phyloP scores from a whole-genome alignment of 2,797 vertebrate species.

The Dipus sagitta region DNA sequence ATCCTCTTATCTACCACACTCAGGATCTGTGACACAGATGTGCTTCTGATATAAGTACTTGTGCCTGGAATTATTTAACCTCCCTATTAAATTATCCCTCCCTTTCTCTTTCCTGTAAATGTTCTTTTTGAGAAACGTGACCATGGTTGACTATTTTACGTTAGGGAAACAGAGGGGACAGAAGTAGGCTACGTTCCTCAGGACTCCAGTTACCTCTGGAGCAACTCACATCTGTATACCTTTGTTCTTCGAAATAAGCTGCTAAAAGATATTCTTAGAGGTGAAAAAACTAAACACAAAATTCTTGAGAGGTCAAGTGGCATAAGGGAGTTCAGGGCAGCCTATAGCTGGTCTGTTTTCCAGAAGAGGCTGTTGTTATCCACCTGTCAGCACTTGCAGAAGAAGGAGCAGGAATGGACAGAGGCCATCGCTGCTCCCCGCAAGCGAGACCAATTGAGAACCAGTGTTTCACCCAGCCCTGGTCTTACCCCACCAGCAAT shows the following conservation, averaged over 20 bases:
- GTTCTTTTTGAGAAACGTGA: slow-evolving; percentile 17
- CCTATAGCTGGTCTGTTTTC: neutral
- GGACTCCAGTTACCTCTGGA: neutral
- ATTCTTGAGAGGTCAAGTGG: neutral
- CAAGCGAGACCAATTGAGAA: neutral
- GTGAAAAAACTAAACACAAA: neutral
- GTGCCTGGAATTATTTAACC: slow-evolving; percentile 57
- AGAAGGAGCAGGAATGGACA: neutral
- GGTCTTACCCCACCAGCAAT: neutral
- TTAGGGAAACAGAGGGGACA: neutral
- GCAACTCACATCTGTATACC: neutral
- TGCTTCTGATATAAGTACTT: slow-evolving; percentile 60
- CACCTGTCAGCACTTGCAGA: neutral
- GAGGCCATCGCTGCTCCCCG: neutral
- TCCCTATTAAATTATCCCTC: slow-evolving; percentile 34
- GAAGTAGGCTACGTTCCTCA: neutral
- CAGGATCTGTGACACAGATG: slow-evolving; percentile 74
- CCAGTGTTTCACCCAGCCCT: neutral
- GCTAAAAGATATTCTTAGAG: neutral
- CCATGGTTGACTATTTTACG: neutral
- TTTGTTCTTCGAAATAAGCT: slow-evolving; percentile 36
- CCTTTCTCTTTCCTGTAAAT: neutral
- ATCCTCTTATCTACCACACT: neutral
- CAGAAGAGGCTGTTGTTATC: neutral
- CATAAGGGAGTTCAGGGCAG: neutral